phyloP scores from a whole-genome alignment of 2,113 vertebrate genomes.

The Pelecanoides urinatrix region DNA sequence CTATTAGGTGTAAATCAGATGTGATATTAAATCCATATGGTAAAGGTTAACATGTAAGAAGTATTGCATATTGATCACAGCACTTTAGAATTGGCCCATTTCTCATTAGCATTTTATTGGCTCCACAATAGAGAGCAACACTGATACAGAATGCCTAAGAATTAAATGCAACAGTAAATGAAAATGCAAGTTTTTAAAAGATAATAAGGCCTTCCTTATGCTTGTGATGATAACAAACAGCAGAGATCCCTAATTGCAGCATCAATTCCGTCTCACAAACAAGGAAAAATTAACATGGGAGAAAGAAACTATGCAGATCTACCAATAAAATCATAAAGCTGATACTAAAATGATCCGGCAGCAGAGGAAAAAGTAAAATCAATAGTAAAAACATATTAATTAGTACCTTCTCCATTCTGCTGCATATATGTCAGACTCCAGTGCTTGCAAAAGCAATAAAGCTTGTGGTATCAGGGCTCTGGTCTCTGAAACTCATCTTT shows the following conservation, averaged over 20 bases:
- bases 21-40: slow-evolving; percentile 70
- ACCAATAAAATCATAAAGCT: not conserved
- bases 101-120: slow-evolving; percentile 58
- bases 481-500: not conserved
- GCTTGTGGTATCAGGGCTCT: not conserved
- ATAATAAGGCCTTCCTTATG: not conserved
- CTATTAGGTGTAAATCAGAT: slow-evolving; percentile 64
- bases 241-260: not conserved
- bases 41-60: slow-evolving; percentile 60
- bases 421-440: not conserved
- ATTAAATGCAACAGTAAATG: slow-evolving; percentile 21
- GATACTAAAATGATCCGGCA: not conserved
- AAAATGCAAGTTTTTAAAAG: slow-evolving; percentile 35
- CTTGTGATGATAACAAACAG: not conserved
- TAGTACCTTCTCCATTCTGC: not conserved
- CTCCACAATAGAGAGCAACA: slow-evolving; percentile 35
- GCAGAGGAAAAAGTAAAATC: slow-evolving; percentile 17
- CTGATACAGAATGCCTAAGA: slow-evolving; percentile 15
- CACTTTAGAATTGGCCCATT: slow-evolving; percentile 20
- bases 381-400: slow-evolving; percentile 2
- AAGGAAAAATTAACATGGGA: not conserved
- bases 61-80: slow-evolving; percentile 51
- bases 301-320: not conserved
- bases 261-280: not conserved
- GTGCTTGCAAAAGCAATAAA: not conserved